Conservation (phyloP, 2,113 vertebrate genomes). For the Marmota monax region DNA sequence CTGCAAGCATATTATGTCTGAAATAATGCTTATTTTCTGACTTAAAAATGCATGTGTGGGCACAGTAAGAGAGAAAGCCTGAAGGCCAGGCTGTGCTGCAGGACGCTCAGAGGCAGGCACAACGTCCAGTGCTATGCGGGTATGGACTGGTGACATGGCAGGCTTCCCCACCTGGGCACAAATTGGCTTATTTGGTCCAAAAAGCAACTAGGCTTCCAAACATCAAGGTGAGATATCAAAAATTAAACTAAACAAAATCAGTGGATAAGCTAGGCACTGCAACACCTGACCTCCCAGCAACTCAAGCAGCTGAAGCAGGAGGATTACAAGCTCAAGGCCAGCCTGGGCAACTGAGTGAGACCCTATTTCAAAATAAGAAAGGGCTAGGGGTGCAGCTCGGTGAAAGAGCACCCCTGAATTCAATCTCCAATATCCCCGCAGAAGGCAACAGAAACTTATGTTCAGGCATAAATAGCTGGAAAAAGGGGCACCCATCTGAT, state of each 20-base stretch:
- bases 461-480: background rate
- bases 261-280: too few species aligned
- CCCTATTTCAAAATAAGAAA: background rate
- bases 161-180: too few species aligned
- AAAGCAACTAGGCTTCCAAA: background rate
- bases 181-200: background rate
- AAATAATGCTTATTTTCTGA: background rate
- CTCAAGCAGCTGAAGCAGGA: background rate
- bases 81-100: too few species aligned
- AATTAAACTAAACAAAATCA: background rate
- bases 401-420: background rate
- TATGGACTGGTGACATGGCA: too few species aligned
- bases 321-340: background rate
- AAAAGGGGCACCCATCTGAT: background rate
- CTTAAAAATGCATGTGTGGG: background rate
- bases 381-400: background rate
- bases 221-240: accelerated
- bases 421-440: background rate
- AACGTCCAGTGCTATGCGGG: too few species aligned
- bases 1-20: too few species aligned
- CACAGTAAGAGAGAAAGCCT: background rate
- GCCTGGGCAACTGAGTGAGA: background rate
- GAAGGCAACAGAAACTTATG: background rate
- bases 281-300: background rate
- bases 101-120: too few species aligned